Evolutionary conservation across 2,797 vertebrate genomes (phyloP).

Genomic region (Spondyliosoma cantharus): DNA sequence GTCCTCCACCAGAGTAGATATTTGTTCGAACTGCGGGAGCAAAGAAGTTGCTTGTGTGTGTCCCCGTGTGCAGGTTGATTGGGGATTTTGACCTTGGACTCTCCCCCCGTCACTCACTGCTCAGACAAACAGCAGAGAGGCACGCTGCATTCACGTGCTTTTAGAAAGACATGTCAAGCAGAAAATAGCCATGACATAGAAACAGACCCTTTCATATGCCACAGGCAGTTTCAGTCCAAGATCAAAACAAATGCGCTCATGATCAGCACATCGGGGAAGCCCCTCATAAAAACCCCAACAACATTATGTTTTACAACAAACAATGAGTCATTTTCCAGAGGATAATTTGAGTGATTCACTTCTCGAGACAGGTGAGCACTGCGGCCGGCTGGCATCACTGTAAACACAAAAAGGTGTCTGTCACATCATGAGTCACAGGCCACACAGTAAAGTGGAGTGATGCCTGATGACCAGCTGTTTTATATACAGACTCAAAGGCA

Average conservation of each 20-base stretch:
- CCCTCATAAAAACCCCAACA: slow-evolving; percentile 47
- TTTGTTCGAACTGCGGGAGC: slow-evolving; percentile 53
- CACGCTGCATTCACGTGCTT: slow-evolving; percentile 19
- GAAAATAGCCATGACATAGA: slow-evolving; percentile 7
- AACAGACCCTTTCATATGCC: slow-evolving; percentile 25
- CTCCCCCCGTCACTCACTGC: slow-evolving; percentile 22
- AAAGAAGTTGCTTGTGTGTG: slow-evolving; percentile 40
- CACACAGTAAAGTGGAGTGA: slow-evolving; percentile 47
- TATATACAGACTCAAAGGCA: slow-evolving; percentile 60
- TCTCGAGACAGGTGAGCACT: slow-evolving; percentile 62
- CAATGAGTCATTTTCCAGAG: slow-evolving; percentile 73
- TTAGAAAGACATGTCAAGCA: slow-evolving; percentile 19
- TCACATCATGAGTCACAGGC: slow-evolving; percentile 48
- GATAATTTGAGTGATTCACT: slow-evolving; percentile 51
- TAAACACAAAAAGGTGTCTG: slow-evolving; percentile 54
- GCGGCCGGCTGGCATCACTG: slow-evolving; percentile 39
- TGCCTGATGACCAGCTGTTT: slow-evolving; percentile 60
- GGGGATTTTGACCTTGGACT: slow-evolving; percentile 67
- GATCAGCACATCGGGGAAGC: slow-evolving; percentile 58
- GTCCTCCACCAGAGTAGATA: slow-evolving; percentile 47
- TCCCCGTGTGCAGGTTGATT: slow-evolving; percentile 30
- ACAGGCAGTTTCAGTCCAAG: slow-evolving; percentile 47
- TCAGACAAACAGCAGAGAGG: slow-evolving; percentile 41
- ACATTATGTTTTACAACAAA: slow-evolving; percentile 68
- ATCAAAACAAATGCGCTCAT: slow-evolving; percentile 56